Conservation (phyloP, 2,797 vertebrate species). For the Danio choprae region DNA sequence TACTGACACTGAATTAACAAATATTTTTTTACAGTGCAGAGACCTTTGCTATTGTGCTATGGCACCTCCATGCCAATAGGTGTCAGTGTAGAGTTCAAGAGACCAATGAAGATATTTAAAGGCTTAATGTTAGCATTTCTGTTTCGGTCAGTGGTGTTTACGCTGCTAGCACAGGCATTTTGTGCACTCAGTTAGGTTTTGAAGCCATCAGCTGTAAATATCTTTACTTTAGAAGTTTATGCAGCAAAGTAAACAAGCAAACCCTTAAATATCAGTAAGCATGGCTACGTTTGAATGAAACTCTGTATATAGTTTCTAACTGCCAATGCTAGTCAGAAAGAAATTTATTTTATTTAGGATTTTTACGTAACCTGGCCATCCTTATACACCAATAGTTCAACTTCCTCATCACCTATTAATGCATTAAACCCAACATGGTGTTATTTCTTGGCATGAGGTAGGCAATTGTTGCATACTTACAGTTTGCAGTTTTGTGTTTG, state of each 20-base stretch:
- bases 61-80: neutral
- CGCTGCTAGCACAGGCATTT: neutral
- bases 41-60: neutral
- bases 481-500: neutral
- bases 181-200: neutral
- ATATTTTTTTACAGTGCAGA: too few species aligned
- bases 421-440: slow-evolving; percentile 8
- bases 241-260: neutral
- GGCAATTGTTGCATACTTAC: neutral
- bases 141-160: neutral
- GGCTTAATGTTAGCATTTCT: neutral
- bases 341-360: neutral
- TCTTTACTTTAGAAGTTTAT: neutral
- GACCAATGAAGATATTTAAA: neutral
- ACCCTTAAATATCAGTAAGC: neutral
- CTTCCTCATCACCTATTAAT: slow-evolving; percentile 9
- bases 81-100: slow-evolving; percentile 12
- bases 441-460: slow-evolving; percentile 6
- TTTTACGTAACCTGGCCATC: neutral
- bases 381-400: neutral
- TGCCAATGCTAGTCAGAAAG: neutral
- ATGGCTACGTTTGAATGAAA: neutral
- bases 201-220: neutral
- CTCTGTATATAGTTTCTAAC: too few species aligned
- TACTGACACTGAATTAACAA: too few species aligned